Percentiles rank a stretch among this genome's conserved stretches.
Conservation (phyloP, 2,113 vertebrate genomes). For the Boulengeromyrus knoepffleri region DNA sequence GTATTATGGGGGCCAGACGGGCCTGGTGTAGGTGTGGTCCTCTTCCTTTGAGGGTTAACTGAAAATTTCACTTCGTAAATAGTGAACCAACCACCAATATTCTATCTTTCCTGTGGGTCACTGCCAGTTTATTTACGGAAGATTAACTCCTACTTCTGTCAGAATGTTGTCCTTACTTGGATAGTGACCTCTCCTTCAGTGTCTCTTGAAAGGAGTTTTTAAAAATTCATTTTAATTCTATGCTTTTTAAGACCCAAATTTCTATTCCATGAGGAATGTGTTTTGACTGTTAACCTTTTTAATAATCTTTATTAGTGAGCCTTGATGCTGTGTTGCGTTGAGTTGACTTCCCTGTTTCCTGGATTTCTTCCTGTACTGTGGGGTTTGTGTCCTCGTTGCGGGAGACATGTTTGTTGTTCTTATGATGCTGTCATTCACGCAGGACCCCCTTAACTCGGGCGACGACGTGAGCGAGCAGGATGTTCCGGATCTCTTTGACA, state of each 20-base stretch:
- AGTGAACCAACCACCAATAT: neutral
- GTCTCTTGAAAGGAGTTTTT: neutral
- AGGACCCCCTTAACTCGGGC: conserved; percentile 93
- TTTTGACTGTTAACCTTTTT: neutral
- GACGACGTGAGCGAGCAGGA: conserved; percentile 96
- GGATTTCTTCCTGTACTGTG: neutral
- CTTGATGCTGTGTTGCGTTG: neutral
- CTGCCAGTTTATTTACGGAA: neutral
- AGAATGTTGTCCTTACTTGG: neutral
- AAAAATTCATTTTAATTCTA: neutral
- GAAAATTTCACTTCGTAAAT: neutral
- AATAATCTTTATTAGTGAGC: neutral
- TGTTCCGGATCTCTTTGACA: conserved; percentile 88
- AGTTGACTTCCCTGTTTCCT: neutral
- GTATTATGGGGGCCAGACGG: neutral
- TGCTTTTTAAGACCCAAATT: neutral
- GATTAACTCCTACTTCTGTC: conserved; percentile 1
- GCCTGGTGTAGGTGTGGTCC: neutral
- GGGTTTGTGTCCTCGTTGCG: neutral
- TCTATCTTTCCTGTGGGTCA: neutral
- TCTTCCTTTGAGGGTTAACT: neutral
- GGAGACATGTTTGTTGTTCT: neutral
- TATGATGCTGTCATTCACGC: conserved; percentile 19
- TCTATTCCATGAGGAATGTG: neutral
- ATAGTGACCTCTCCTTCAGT: neutral